Evolutionary conservation across 2,888 invertebrate species (phyloP).

Genomic region (Polia nebulosa): DNA sequence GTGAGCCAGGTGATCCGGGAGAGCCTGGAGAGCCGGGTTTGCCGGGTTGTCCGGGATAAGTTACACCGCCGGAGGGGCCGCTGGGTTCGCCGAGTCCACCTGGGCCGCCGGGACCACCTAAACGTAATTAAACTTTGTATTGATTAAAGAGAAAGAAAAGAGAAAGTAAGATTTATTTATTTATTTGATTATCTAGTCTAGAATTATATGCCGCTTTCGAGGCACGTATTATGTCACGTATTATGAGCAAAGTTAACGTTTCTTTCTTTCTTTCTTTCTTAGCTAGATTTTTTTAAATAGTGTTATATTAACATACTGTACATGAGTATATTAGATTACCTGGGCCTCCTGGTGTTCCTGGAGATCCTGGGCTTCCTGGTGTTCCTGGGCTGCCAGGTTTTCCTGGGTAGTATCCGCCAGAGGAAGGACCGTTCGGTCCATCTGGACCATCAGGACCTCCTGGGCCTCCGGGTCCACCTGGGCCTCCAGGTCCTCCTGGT

Average conservation of each 20-base stretch:
- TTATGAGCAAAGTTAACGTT: no score
- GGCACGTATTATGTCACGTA: no score
- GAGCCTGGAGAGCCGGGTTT: slow-evolving; percentile 54
- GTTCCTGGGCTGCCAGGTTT: slow-evolving; percentile 47
- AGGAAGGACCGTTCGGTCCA: slow-evolving; percentile 72
- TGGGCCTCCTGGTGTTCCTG: slow-evolving; percentile 63
- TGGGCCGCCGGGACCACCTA: slow-evolving; percentile 46
- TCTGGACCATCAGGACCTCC: slow-evolving; percentile 61
- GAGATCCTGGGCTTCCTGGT: slow-evolving; percentile 68
- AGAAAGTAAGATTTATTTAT: no score
- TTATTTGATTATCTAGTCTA: no score
- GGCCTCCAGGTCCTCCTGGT: slow-evolving; percentile 67
- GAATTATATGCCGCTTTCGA: not conserved
- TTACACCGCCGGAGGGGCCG: slow-evolving; percentile 61
- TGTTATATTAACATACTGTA: no score
- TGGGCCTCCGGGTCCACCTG: slow-evolving; percentile 68
- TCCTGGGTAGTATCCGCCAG: slow-evolving; percentile 60
- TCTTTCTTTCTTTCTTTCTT: no score
- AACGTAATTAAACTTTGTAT: not conserved
- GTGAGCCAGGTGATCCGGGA: slow-evolving; percentile 64
- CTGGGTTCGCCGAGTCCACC: slow-evolving; percentile 23
- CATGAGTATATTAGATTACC: slow-evolving; percentile 9
- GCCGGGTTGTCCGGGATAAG: slow-evolving; percentile 60
- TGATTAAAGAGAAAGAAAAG: no score
- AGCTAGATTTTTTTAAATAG: no score